Base-by-base conservation (phyloP, 1,140 invertebrate species). In the Hylaeus anthracinus region DNA sequence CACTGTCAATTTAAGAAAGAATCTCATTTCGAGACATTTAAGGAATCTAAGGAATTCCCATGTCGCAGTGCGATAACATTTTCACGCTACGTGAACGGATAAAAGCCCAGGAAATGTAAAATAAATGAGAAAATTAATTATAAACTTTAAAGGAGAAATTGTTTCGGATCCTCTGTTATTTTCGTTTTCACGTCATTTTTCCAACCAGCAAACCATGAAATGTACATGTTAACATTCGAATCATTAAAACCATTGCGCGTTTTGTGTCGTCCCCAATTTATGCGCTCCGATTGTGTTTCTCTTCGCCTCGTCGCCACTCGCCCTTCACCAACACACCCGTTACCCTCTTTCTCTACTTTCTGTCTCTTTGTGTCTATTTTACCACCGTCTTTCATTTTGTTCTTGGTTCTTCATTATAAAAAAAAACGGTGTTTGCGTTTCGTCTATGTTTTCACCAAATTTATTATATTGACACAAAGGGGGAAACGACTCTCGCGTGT, bases 261-360 rank as follows among this genome's bases (percentile, higher is more conserved):
- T 15, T 65, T 9, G 39, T 79, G 48, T 73, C 60, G 48, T 66
- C 10, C 61, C 43, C 26, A 56, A 51, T 73, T 58, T 79, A 56
- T 58, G 37, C 61, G 70, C 53, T 72, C 61, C 72, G 75, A 79
- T 86, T 86, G 79, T 79, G 84, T 85, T 86, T 86, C 79, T 82
- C 79, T 85, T 86, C 61, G 84, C 84, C 84, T 85, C 79, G 84
- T 82, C 79, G 69, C 45, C 58, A 85, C 51, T 84, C 78, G 65
- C 41, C 74, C 56, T 45, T 82, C 83, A 79, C 65, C 9, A 10
- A 71, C 26, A 43, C 64, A 37, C 63, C 10, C 48, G 39, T 41
- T 1, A n/a, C 3, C 55, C 61, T 64, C 26, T 79, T 1, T 64
- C 41, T 72, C 60, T 72, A 12, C n/a, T 37, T 3, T 45, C 26